Base-by-base conservation (phyloP, 2,797 vertebrate species). In the Thaleichthys pacificus region DNA sequence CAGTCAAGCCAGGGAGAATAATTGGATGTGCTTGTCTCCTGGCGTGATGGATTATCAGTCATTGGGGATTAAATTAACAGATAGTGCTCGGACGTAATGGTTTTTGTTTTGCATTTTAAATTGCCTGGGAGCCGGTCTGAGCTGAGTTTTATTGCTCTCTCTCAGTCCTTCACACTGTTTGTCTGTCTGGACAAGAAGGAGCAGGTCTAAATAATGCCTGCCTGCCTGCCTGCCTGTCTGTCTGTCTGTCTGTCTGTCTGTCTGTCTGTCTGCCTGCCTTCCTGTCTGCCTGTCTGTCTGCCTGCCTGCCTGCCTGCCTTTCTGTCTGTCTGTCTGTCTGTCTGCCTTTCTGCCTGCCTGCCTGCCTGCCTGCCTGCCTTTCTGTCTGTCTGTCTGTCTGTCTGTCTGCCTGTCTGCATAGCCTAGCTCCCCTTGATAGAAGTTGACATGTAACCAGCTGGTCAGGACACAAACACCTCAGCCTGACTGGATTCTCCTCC, bases 61-160 rank as follows among this genome's bases (percentile, higher is more conserved):
- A 96, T 97, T 97, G 94, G 95, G 96, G 97, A 97, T 98, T 98
- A 97, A 97, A 97, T 98, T 98, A 97, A 97, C 97, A 98, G 95
- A 98, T 97, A 97, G 96, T 97, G 95, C 95, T 96, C 94, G 96
- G 96, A 96, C 94, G 95, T 97, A 96, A 97, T 97, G 96, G 95
- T 96, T 96, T 97, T 96, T 97, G 95, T 96, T 97, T 97, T 96
- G 95, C 95, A 95, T 96, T 95, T 95, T 96, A 96, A 97, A 98
- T 97, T 97, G 96, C 96, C 94, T 96, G 86, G 91, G 95, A 97
- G 95, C 94, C 93, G 90, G 91, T 93, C 93, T 96, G 93, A 94
- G 95, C 95, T 94, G 93, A 94, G 95, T 94, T 93, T 95, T 96
- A 93, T 94, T 92, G 92, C 93, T 86, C 91, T 92, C 91, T 91